Base-by-base conservation (phyloP, 64 coral and sea anemone species). In the Dendronephthya gigantea region DNA sequence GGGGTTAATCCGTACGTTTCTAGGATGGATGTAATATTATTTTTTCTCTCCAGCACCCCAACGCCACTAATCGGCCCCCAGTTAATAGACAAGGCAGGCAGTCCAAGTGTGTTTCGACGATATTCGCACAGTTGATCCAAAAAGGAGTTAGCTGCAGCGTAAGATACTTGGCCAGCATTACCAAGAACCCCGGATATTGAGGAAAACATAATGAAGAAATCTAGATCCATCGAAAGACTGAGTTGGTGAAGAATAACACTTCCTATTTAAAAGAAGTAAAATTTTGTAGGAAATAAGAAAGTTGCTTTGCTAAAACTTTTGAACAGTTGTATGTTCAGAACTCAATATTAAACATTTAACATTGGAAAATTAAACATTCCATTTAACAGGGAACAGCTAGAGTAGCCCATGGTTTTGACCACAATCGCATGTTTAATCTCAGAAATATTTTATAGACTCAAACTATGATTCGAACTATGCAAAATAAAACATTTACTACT, bases 11-110 rank as follows among this genome's bases (percentile, higher is more conserved):
- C 92, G 48, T 17, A 33, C 5, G n/a, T 41, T 15, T 40, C 9
- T 36, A 93, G 29, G 34, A 87, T 9, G 22, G 83, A 72, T 23
- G 82, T 49, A 27, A 93, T 50, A 41, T 79, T 49, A 0, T n/a
- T 12, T n/a, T 72, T 35, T 84, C 88, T 69, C 27, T 56, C 68
- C 36, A 93, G 39, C 14, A 93, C 74, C 25, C 92, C 92, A 40
- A 88, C 72, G 35, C 92, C 92, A 70, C 25, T 81, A n/a, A 93
- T 93, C 23, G 92, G 88, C 35, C 92, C 92, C 92, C 92, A 93
- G 81, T 90, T 90, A 15, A 93, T 86, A 9, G 88, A 39, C 28
- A 93, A 29, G 9, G 86, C 92, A 36, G 92, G 92, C 17, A 93
- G 27, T 31, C 84, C 84, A 49, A 93, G 92, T 13, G 83, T 59